A percentile compares a stretch with the other conserved stretches of the same genome.
phyloP scores from a whole-genome alignment of 2,797 vertebrate genomes.

The Pantherophis vulpinus region DNA sequence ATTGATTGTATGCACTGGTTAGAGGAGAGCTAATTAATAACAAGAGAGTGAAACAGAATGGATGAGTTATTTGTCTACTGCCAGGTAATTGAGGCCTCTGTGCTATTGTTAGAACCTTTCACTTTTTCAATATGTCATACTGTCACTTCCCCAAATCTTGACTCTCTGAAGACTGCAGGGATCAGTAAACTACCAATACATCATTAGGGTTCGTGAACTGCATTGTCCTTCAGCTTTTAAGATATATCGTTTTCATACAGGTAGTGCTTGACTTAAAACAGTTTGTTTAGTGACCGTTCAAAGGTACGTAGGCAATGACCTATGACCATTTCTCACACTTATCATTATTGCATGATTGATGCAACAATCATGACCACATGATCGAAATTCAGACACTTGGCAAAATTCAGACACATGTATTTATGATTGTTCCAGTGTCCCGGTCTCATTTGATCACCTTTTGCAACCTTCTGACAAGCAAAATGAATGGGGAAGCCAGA shows the following conservation, averaged over 20 bases:
- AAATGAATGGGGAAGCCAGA: not conserved
- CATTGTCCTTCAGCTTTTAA: not conserved
- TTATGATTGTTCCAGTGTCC: not conserved
- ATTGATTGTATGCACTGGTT: slow-evolving; percentile 42
- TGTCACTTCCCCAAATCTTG: slow-evolving; percentile 23
- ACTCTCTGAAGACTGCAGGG: slow-evolving; percentile 28
- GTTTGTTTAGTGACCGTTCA: not conserved
- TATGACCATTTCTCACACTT: not conserved
- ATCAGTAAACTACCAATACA: slow-evolving; percentile 22
- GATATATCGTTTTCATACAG: not conserved
- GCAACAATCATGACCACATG: not conserved
- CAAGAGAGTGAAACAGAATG: slow-evolving; percentile 50
- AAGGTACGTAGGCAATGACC: not conserved
- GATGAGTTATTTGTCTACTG: slow-evolving; percentile 54
- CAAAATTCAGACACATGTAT: not conserved
- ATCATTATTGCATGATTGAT: not conserved
- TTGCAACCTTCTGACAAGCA: not conserved
- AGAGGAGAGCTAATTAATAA: slow-evolving; percentile 58
- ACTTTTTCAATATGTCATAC: slow-evolving; percentile 52
- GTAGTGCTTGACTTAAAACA: not conserved
- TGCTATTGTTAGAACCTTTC: slow-evolving; percentile 36
- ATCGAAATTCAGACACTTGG: not conserved
- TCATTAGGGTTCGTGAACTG: not conserved
- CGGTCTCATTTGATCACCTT: not conserved
- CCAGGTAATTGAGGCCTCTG: slow-evolving; percentile 48